Evolutionary conservation across 1,140 invertebrate species (phyloP).

Genomic region (Plectrocnemia conspersa): DNA sequence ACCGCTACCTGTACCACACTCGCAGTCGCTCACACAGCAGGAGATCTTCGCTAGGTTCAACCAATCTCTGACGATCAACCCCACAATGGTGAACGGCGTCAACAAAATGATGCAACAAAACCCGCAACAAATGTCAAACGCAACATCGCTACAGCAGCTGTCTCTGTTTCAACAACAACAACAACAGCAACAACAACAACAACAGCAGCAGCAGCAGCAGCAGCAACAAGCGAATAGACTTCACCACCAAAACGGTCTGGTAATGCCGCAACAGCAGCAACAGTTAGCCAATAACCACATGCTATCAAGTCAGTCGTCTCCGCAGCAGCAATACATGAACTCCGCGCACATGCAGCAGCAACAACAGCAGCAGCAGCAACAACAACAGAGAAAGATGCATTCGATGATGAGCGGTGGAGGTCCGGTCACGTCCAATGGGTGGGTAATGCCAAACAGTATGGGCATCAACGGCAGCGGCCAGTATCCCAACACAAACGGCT

Average conservation of each 20-base stretch:
- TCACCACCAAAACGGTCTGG: background rate
- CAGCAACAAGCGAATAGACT: constrained; percentile 33
- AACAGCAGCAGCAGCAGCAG: constrained; percentile 25
- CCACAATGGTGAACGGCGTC: constrained; percentile 17
- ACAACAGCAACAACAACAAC: constrained; percentile 5
- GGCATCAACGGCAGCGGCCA: constrained; percentile 3
- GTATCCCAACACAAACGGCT: constrained; percentile 25
- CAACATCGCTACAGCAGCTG: constrained; percentile 8
- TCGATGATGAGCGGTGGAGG: constrained; percentile 30
- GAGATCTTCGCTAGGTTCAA: constrained; percentile 20
- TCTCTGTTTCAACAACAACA: constrained; percentile 2
- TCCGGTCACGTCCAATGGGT: constrained; percentile 16
- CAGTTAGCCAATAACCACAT: constrained; percentile 11
- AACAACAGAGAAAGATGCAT: constrained; percentile 32
- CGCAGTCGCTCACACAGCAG: constrained; percentile 12
- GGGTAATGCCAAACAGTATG: constrained; percentile 17
- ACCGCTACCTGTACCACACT: constrained; percentile 20
- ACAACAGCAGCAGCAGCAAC: constrained; percentile 31
- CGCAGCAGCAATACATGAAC: constrained; percentile 38
- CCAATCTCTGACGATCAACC: constrained; percentile 9
- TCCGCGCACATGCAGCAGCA: constrained; percentile 41
- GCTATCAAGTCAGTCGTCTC: constrained; percentile 14
- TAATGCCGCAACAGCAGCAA: constrained; percentile 8
- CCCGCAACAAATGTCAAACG: background rate
- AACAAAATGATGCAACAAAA: constrained; percentile 15